A percentile compares a stretch with the other conserved stretches of the same genome.
phyloP scores from a whole-genome alignment of 2,113 vertebrate genomes.

The Gavia stellata region DNA sequence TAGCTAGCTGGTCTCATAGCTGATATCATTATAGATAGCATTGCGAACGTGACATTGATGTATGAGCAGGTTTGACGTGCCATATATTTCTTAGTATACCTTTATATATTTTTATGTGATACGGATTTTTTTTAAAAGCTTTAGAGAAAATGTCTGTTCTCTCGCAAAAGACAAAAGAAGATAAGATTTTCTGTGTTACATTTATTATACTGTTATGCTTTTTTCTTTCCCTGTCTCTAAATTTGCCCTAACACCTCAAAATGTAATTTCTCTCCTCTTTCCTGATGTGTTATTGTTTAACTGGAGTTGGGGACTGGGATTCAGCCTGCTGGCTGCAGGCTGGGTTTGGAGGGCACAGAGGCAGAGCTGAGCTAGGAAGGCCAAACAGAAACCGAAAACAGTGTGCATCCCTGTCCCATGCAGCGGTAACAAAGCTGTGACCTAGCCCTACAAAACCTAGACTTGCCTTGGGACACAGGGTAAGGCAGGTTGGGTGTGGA shows the following conservation, averaged over 20 bases:
- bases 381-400: neutral
- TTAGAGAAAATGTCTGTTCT: neutral
- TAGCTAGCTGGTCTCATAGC: neutral
- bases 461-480: fast-evolving
- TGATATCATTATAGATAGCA: neutral
- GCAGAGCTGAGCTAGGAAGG: neutral
- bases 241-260: neutral
- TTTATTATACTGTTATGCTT: neutral
- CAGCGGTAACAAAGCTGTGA: neutral
- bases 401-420: fast-evolving
- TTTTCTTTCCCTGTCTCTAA: neutral
- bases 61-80: neutral
- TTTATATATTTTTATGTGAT: neutral
- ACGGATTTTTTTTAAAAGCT: neutral
- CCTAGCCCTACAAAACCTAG: neutral
- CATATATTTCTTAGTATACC: neutral
- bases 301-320: neutral
- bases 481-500: neutral
- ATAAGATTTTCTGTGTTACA: neutral
- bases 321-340: neutral
- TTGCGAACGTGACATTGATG: neutral
- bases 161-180: neutral
- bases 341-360: neutral
- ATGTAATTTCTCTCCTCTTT: neutral
- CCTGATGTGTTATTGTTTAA: neutral